phyloP scores from a whole-genome alignment of 2,888 invertebrate species.

The Gymnoscelis rufifasciata region DNA sequence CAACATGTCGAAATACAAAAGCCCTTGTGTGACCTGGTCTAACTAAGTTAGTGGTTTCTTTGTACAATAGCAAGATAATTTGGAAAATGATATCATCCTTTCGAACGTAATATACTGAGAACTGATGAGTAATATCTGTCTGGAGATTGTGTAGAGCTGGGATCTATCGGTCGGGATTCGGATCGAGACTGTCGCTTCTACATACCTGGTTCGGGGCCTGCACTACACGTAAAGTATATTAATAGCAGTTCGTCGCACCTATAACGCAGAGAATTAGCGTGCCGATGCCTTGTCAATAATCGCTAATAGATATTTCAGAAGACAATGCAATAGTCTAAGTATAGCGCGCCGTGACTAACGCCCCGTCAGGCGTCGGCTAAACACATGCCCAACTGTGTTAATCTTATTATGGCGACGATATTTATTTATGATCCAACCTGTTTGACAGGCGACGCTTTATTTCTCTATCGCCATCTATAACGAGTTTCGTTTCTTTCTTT shows the following conservation, averaged over 20 bases:
- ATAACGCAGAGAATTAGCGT: constrained; percentile 71
- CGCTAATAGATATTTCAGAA: constrained; percentile 79
- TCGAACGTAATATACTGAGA: constrained; percentile 18
- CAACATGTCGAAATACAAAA: background rate
- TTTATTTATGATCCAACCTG: constrained; percentile 68
- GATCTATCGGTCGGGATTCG: constrained; percentile 20
- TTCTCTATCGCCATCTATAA: constrained; percentile 37
- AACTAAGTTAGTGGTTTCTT: constrained; percentile 1
- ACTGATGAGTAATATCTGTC: constrained; percentile 20
- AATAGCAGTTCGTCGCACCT: constrained; percentile 77
- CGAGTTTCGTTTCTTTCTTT: constrained; percentile 17
- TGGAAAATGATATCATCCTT: constrained; percentile 24
- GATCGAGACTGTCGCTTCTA: constrained; percentile 34
- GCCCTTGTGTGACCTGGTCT: background rate
- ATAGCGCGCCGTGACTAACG: constrained; percentile 73
- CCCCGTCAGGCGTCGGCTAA: constrained; percentile 45
- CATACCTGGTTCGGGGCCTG: constrained; percentile 49
- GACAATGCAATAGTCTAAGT: constrained; percentile 77
- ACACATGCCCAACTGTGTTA: constrained; percentile 64
- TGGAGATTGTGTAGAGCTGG: constrained; percentile 14
- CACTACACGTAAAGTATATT: constrained; percentile 71
- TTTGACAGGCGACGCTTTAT: constrained; percentile 63
- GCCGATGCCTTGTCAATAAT: constrained; percentile 79
- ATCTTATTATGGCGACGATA: constrained; percentile 74
- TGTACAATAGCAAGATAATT: constrained; percentile 12